Base-by-base conservation (phyloP, 1,140 invertebrate species). In the Odontomachus brunneus region DNA sequence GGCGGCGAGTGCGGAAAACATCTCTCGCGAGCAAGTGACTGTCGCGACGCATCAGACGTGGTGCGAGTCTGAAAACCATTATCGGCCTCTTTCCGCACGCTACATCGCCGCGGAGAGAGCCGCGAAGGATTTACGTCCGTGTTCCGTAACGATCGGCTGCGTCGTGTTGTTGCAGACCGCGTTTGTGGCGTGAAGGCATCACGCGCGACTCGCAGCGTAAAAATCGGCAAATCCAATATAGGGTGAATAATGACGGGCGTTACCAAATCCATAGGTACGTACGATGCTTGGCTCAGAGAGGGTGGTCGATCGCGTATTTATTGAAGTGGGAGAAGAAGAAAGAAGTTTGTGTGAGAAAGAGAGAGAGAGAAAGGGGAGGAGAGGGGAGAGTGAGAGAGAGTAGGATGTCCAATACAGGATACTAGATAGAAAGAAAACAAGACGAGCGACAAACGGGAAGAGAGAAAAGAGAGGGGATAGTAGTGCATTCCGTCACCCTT, bases 171-270 rank as follows among this genome's bases (percentile, higher is more conserved):
- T 82, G 48, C 49, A 51, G 44, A 76, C 73, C 67, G 69, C 67
- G 73, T 38, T 72, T 12, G 57, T 83, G 48, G 49, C 22, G 57
- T 15, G 17, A 51, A 86, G 22, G 12, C 63, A 80, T 84, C 84
- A 84, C 80, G 74, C 84, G 57, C 72, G 65, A 55, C 44, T 83
- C 76, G 72, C 75, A 63, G 48, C 63, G 84, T 38, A 86, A 88
- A 87, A 91, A 92, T 92, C 90, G 88, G 67, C 76, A 85, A 91
- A 91, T 91, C 81, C 83, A 91, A 91, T 91, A 92, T 90, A 91
- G 85, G 71, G 87, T 91, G 91, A 92, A 90, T 92, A 91, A 92
- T 91, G 90, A 62, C 62, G 59, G 44, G 73, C 59, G 71, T 84
- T 85, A 81, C 83, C 83, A 81, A 83, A 84, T 78, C 78, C 65